These are phyloP conservation scores for Australoheros facetus DNA, from an alignment of 2,797 vertebrate genomes.

Conservation along the genomic window DNA sequence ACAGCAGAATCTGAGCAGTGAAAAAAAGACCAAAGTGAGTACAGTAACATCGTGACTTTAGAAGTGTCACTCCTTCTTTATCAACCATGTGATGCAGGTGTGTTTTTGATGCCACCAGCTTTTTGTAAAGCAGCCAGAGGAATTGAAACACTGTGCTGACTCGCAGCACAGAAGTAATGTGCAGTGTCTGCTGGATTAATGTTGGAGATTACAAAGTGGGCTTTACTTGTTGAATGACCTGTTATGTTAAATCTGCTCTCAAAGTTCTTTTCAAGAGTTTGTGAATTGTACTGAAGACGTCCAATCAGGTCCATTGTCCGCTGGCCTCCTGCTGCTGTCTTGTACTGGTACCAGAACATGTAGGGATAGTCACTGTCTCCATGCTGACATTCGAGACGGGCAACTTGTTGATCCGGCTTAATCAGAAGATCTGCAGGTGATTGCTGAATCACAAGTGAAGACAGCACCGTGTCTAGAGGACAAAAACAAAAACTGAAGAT, in stretches of 20 bases:
- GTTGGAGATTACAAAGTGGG: constrained; percentile 37
- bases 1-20: constrained; percentile 15
- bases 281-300: background rate
- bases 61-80: background rate
- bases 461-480: background rate
- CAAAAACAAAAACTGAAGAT: background rate
- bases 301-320: constrained; percentile 46
- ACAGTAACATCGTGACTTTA: accelerated
- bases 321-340: constrained; percentile 4
- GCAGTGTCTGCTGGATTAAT: constrained; percentile 44
- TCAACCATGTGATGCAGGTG: constrained; percentile 22
- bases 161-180: constrained; percentile 70
- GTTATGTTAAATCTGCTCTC: constrained; percentile 26
- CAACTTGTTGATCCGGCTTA: background rate
- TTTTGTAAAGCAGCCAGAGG: constrained; percentile 49
- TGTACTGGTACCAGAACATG: constrained; percentile 68
- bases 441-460: constrained; percentile 15
- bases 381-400: constrained; percentile 49
- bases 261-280: constrained; percentile 40
- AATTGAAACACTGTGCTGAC: constrained; percentile 52
- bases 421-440: constrained; percentile 5
- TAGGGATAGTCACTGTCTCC: constrained; percentile 51
- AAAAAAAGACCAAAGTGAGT: background rate
- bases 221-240: constrained; percentile 18
- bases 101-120: background rate